Percentiles rank a stretch among this genome's conserved stretches.
Conservation (phyloP, 2,113 vertebrate species). For the Sorex araneus region DNA sequence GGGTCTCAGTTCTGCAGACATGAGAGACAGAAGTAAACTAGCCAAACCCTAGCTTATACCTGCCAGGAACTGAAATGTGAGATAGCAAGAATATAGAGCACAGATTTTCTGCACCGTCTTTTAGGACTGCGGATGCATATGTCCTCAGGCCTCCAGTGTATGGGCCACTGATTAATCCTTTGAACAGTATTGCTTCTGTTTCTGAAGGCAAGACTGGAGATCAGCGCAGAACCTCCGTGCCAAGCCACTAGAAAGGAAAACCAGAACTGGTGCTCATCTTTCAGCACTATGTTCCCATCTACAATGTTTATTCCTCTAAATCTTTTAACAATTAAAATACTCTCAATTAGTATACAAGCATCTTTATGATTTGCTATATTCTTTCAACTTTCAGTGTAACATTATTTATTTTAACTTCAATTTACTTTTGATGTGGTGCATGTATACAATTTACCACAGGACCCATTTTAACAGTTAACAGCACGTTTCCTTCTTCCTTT, state of each 20-base stretch:
- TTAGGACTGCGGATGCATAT: neutral
- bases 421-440: conserved; percentile 85
- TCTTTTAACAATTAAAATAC: conserved; percentile 86
- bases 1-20: neutral
- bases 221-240: conserved; percentile 27
- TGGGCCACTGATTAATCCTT: conserved; percentile 78
- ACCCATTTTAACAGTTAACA: conserved; percentile 80
- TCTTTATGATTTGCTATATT: conserved; percentile 85
- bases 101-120: neutral
- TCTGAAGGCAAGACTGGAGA: conserved; percentile 60
- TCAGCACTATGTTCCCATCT: conserved; percentile 76
- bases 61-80: neutral
- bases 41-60: neutral
- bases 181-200: conserved; percentile 79
- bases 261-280: conserved; percentile 70
- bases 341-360: conserved; percentile 85
- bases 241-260: conserved; percentile 85
- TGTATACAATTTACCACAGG: conserved; percentile 83
- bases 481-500: conserved; percentile 77
- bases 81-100: neutral
- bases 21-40: neutral
- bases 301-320: conserved; percentile 83
- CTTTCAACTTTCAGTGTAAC: conserved; percentile 86
- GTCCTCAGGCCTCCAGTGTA: conserved; percentile 53
- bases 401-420: conserved; percentile 85